Conservation (phyloP, 2,113 vertebrate genomes). For the Nansenia antarctica region DNA sequence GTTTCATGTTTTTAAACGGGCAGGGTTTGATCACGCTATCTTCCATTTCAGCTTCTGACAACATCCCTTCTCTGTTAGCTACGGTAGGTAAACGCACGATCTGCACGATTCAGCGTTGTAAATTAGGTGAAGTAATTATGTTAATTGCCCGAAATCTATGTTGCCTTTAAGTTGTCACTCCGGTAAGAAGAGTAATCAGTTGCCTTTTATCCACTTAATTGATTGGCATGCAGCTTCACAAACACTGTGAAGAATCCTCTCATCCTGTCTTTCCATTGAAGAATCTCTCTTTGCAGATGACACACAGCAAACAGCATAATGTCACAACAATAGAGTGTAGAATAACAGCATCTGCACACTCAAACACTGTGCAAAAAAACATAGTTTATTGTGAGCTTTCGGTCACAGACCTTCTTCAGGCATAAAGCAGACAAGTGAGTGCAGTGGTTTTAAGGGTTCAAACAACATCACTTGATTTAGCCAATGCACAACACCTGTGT, state of each 20-base stretch:
- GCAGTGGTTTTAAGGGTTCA: background rate
- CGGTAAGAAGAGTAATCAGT: constrained; percentile 53
- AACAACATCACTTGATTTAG: too few relatives aligned
- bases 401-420: too few relatives aligned
- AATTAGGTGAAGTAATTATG: constrained; percentile 65
- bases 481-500: too few relatives aligned
- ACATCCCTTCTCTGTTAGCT: constrained; percentile 19
- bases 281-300: constrained; percentile 11
- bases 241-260: constrained; percentile 19
- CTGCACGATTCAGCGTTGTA: constrained; percentile 48
- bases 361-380: too few relatives aligned
- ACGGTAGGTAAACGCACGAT: constrained; percentile 23
- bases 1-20: background rate
- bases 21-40: constrained; percentile 1
- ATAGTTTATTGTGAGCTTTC: too few relatives aligned
- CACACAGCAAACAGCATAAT: constrained; percentile 1
- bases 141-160: constrained; percentile 64
- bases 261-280: constrained; percentile 16
- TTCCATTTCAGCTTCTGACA: constrained; percentile 11
- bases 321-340: constrained; percentile 13
- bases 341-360: too few relatives aligned
- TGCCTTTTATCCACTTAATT: constrained; percentile 52
- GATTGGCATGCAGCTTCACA: constrained; percentile 39
- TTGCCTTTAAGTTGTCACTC: constrained; percentile 58
- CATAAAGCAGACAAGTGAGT: too few relatives aligned